phyloP scores from a whole-genome alignment of 64 coral and sea anemone species.

The Trachythela sp. region DNA sequence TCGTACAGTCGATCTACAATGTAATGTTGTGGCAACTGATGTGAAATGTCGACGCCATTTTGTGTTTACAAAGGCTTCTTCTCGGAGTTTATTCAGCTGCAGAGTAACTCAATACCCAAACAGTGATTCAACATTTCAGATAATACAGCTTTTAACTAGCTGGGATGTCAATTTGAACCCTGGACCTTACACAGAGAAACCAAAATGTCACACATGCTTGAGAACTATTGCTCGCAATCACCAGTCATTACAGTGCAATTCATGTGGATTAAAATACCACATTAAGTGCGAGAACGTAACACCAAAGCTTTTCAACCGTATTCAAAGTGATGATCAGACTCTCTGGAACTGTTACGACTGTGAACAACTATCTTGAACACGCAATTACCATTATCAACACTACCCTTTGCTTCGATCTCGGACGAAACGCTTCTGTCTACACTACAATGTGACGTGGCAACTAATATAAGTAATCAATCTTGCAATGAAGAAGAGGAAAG shows the following conservation, averaged over 20 bases:
- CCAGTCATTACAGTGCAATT: slow-evolving; percentile 20
- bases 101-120: too few relatives aligned
- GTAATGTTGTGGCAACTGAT: too few relatives aligned
- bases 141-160: too few relatives aligned
- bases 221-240: too few relatives aligned
- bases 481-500: not conserved
- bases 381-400: not conserved
- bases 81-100: too few relatives aligned
- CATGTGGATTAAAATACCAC: slow-evolving; percentile 36
- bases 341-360: not conserved
- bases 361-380: not conserved
- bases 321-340: slow-evolving; percentile 33
- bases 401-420: slow-evolving; percentile 27
- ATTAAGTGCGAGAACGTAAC: slow-evolving; percentile 46
- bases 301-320: slow-evolving; percentile 21
- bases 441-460: not conserved
- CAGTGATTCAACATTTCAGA: too few relatives aligned
- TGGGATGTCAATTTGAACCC: too few relatives aligned
- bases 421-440: slow-evolving; percentile 3
- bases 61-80: too few relatives aligned
- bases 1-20: too few relatives aligned
- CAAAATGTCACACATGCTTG: too few relatives aligned
- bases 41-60: too few relatives aligned
- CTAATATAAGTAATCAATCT: not conserved
- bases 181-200: too few relatives aligned